Conservation (phyloP, 2,888 invertebrate genomes). For the Ichneumoninae sp. region DNA sequence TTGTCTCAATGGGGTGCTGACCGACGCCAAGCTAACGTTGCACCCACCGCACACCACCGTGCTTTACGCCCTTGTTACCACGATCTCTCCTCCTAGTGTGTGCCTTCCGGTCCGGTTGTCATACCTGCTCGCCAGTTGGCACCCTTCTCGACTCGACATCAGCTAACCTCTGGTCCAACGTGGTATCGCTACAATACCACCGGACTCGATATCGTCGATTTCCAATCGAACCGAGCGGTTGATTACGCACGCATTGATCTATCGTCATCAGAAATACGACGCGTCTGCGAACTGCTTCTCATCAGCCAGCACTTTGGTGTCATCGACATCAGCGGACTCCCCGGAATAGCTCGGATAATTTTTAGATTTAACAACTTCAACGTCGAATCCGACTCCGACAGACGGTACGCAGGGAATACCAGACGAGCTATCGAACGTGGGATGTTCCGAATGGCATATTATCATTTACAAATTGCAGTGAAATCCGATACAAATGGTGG, state of each 20-base stretch:
- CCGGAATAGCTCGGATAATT: conserved; percentile 17
- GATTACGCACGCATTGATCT: conserved; percentile 17
- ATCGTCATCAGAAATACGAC: background rate
- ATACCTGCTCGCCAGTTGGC: conserved; percentile 36
- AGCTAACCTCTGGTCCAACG: conserved; percentile 30
- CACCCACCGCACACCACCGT: conserved; percentile 45
- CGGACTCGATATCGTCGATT: conserved; percentile 1
- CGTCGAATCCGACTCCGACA: background rate
- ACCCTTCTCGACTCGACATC: conserved; percentile 30
- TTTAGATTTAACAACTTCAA: conserved; percentile 31
- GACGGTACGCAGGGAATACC: background rate
- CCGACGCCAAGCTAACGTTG: conserved; percentile 53
- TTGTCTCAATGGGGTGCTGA: conserved; percentile 55
- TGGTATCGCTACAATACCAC: background rate
- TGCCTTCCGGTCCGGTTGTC: conserved; percentile 20
- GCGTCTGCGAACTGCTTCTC: conserved; percentile 8
- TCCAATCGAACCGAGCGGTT: background rate
- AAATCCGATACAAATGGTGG: conserved; percentile 69
- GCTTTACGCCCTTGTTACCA: conserved; percentile 55
- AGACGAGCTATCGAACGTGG: background rate
- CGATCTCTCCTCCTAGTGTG: conserved; percentile 19
- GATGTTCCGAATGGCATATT: conserved; percentile 44
- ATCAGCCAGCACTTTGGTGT: background rate
- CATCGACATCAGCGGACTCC: background rate
- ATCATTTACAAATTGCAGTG: conserved; percentile 74